A percentile compares a stretch with the other conserved stretches of the same genome.
Evolutionary conservation across 2,888 invertebrate species (phyloP).

Genomic region (Lasioglossum vierecki): DNA sequence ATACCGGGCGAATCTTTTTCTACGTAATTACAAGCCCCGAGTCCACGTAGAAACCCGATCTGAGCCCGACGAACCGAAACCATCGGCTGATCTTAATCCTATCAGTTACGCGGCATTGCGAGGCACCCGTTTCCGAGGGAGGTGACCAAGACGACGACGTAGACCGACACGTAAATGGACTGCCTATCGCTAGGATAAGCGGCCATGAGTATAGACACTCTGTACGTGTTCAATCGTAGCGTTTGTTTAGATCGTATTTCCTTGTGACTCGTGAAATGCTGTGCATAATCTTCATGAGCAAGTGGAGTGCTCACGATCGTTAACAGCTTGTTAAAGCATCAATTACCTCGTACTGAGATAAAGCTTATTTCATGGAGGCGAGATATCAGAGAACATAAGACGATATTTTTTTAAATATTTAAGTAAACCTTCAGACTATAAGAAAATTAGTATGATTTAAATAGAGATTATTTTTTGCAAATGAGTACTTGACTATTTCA

Average conservation of each 20-base stretch:
- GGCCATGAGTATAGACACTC: not conserved
- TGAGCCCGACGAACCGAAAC: slow-evolving; percentile 65
- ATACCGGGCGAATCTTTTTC: slow-evolving; percentile 68
- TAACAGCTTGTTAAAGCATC: not conserved
- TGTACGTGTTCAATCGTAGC: not conserved
- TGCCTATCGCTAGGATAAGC: not conserved
- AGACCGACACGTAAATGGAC: not conserved
- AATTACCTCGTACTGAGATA: not conserved
- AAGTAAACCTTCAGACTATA: not conserved
- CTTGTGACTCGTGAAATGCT: not conserved
- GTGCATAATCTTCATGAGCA: not conserved
- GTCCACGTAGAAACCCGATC: slow-evolving; percentile 67
- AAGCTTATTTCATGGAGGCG: not conserved
- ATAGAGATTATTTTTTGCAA: not conserved
- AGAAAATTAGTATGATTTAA: not conserved
- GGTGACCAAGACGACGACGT: slow-evolving; percentile 3
- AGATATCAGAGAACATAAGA: not conserved
- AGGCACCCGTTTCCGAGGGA: slow-evolving; percentile 24
- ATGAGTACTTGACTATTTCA: not conserved
- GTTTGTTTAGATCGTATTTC: not conserved
- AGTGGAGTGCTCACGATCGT: not conserved
- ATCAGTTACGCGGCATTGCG: slow-evolving; percentile 75
- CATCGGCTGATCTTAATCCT: slow-evolving; percentile 75
- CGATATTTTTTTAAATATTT: not conserved
- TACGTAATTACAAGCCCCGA: slow-evolving; percentile 66